Conservation (phyloP, 2,113 vertebrate species). For the Acrocephalus arundinaceus region DNA sequence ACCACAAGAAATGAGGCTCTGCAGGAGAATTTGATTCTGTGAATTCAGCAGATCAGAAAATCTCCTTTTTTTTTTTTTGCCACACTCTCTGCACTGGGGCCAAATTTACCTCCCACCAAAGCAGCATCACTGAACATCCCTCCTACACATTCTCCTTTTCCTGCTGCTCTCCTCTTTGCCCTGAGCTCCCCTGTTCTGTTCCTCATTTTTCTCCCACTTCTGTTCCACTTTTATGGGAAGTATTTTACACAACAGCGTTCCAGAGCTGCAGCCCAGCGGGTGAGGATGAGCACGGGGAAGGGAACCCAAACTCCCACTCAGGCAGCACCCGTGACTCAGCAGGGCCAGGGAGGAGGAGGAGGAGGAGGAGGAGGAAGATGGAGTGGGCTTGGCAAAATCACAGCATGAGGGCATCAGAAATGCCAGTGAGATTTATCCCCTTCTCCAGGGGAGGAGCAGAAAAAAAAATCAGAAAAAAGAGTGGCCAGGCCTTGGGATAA, state of each 20-base stretch:
- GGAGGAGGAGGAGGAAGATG: not conserved
- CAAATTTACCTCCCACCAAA: not conserved
- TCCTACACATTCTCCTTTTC: not conserved
- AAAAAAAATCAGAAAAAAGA: not conserved
- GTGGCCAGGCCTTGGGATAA: not conserved
- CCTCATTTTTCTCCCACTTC: not conserved
- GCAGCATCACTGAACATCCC: not conserved
- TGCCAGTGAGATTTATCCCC: not conserved
- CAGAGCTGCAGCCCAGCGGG: not conserved
- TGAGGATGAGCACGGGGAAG: not conserved
- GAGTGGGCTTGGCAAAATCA: not conserved
- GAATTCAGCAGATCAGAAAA: not conserved
- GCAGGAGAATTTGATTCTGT: not conserved
- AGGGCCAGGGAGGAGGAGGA: not conserved
- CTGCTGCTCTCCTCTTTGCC: not conserved
- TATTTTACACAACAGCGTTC: not conserved
- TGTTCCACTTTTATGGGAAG: not conserved
- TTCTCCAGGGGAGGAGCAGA: not conserved
- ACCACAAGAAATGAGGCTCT: not conserved
- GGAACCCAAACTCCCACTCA: not conserved
- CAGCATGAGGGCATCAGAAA: not conserved
- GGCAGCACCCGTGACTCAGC: not conserved
- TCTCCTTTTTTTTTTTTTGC: not conserved
- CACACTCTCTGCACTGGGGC: no score
- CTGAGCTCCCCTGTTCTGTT: not conserved